These are phyloP conservation scores for Neomicropteryx cornuta DNA, from an alignment of 1,140 invertebrate genomes.

Conservation along the genomic window DNA sequence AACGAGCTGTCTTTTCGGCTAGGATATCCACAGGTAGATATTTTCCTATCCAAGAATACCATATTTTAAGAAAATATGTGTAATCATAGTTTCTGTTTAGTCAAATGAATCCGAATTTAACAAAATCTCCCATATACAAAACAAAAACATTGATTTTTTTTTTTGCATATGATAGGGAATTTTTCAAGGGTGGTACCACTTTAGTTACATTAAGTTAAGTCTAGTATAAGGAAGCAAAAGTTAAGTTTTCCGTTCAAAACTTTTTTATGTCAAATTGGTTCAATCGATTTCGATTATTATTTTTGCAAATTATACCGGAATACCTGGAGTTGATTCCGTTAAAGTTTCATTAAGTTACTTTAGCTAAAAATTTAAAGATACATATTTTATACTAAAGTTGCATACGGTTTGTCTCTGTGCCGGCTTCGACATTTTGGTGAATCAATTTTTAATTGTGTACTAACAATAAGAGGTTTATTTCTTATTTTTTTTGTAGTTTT, in stretches of 20 bases:
- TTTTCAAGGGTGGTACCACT: no score
- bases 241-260: no score
- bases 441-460: not conserved
- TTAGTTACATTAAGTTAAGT: no score
- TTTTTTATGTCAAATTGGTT: no score
- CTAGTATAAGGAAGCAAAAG: no score
- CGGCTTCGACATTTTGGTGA: not conserved
- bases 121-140: no score
- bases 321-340: not conserved
- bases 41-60: not conserved
- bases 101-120: not conserved
- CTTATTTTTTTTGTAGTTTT: not conserved
- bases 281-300: no score
- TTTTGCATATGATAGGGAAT: no score
- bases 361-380: not conserved
- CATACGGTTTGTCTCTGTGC: not conserved
- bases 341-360: not conserved
- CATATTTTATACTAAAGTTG: not conserved
- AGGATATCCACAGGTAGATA: constrained; percentile 50
- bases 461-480: not conserved
- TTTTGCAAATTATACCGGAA: not conserved
- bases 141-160: no score
- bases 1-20: constrained; percentile 52
- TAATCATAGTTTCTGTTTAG: not conserved
- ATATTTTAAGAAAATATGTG: not conserved